Conservation (phyloP, 2,888 invertebrate genomes). For the Sthenelais limicola region DNA sequence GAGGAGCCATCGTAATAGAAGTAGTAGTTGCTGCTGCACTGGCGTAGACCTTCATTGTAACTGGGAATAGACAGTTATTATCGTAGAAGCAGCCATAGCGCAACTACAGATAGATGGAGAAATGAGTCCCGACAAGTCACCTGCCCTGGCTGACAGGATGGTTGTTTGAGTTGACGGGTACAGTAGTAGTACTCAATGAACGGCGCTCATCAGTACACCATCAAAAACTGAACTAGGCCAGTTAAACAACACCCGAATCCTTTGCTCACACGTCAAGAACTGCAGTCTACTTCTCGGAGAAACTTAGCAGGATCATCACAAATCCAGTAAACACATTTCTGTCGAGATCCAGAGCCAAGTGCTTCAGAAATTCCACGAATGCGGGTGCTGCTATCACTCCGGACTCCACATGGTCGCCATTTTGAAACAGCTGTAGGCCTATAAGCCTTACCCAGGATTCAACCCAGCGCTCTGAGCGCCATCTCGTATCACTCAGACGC, state of each 20-base stretch:
- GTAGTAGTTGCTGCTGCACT: conserved; percentile 1
- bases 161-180: no score
- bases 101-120: background rate
- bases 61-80: background rate
- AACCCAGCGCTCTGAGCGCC: no score
- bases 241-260: background rate
- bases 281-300: no score
- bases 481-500: no score
- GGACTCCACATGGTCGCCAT: conserved; percentile 43
- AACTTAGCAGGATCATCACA: no score
- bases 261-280: background rate
- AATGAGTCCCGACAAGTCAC: background rate
- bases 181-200: conserved; percentile 8
- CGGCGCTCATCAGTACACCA: conserved; percentile 3
- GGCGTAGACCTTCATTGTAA: background rate
- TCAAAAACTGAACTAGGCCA: conserved; percentile 29
- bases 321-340: no score
- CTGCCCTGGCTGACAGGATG: no score
- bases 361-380: no score
- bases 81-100: no score
- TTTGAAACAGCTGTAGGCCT: conserved; percentile 47
- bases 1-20: conserved; percentile 10
- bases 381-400: no score
- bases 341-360: no score
- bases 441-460: conserved; percentile 42